Conservation (phyloP, 2,113 vertebrate genomes). For the Mesoclemmys tuberculata region DNA sequence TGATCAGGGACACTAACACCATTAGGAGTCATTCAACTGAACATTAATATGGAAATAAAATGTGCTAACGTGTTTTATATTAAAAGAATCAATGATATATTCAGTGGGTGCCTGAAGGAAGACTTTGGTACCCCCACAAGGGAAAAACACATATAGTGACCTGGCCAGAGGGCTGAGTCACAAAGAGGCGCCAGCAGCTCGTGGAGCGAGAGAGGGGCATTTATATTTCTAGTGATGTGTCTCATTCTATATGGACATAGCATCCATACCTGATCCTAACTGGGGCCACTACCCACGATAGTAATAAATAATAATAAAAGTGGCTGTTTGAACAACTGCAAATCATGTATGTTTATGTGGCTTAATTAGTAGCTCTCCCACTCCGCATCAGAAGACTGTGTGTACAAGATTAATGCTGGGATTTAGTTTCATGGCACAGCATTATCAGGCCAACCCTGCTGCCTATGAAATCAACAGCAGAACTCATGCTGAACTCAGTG, state of each 20-base stretch:
- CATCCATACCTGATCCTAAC: constrained; percentile 24
- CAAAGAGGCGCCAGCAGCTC: too few relatives aligned
- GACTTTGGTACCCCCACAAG: too few relatives aligned
- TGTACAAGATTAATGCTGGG: constrained; percentile 17
- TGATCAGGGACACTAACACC: constrained; percentile 30
- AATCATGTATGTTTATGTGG: neutral
- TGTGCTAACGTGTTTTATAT: constrained; percentile 8
- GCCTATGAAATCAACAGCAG: constrained; percentile 21
- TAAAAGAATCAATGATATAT: neutral
- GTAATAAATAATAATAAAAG: constrained; percentile 32
- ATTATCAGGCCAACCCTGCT: neutral
- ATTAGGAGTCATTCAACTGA: constrained; percentile 29
- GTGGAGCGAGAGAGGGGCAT: too few relatives aligned
- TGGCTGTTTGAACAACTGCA: constrained; percentile 28
- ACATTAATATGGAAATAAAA: neutral
- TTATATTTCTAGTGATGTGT: neutral
- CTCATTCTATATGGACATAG: constrained; percentile 24
- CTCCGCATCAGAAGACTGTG: neutral
- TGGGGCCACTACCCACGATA: neutral
- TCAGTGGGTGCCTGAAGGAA: neutral
- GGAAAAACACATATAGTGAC: too few relatives aligned
- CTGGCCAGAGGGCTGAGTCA: too few relatives aligned
- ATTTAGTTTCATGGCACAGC: neutral
- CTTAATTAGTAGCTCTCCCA: constrained; percentile 28
- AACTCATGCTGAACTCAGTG: constrained; percentile 49